phyloP scores from a whole-genome alignment of 2,888 invertebrate genomes.

The Arrhopalites spinosus region DNA sequence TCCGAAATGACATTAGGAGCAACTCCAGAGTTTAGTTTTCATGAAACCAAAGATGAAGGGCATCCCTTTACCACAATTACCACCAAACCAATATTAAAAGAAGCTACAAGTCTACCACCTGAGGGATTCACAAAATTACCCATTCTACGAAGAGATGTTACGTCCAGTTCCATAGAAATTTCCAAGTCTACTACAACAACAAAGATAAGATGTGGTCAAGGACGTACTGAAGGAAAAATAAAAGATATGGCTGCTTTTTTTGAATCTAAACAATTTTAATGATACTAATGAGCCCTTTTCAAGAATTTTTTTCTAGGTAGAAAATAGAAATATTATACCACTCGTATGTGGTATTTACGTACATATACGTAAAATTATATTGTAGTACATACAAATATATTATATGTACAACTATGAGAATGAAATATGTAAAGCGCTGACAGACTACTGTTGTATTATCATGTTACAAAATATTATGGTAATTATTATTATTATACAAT shows the following conservation, averaged over 20 bases:
- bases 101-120: conserved; percentile 35
- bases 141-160: conserved; percentile 46
- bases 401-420: background rate
- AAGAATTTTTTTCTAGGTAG: background rate
- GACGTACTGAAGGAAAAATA: conserved; percentile 63
- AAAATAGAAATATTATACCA: background rate
- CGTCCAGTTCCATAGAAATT: conserved; percentile 49
- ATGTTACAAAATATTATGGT: too few relatives aligned
- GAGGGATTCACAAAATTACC: conserved; percentile 37
- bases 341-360: background rate
- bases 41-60: conserved; percentile 22
- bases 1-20: background rate
- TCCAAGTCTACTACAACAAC: conserved; percentile 44
- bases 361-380: background rate
- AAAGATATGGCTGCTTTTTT: conserved; percentile 82
- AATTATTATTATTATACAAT: too few relatives aligned
- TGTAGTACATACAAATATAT: background rate
- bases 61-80: background rate
- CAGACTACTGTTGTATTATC: too few relatives aligned
- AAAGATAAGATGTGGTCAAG: conserved; percentile 40
- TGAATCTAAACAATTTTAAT: conserved; percentile 66
- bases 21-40: background rate
- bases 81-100: conserved; percentile 33
- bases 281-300: background rate
- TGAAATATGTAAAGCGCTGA: too few relatives aligned